A percentile compares a stretch with the other conserved stretches of the same genome.
These are phyloP conservation scores for Xanthia icteritia DNA, from an alignment of 2,888 invertebrate species.

Conservation along the genomic window DNA sequence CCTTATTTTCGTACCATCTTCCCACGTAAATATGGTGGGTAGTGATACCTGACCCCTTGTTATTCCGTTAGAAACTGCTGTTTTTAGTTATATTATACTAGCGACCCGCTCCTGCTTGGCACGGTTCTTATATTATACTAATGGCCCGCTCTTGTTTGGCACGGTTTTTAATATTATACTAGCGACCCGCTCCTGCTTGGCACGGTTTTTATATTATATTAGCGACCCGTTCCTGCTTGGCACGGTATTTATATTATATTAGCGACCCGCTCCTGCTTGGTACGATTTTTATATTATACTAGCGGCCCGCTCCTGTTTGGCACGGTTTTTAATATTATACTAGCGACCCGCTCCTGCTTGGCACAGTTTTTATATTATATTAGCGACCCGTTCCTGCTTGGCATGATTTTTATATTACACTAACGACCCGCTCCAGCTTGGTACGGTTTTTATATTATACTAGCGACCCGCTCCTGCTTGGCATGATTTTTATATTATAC, in stretches of 20 bases:
- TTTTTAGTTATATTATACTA: background rate
- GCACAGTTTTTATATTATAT: background rate
- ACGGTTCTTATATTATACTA: background rate
- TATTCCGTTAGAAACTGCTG: background rate
- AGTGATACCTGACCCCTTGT: constrained; percentile 1
- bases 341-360: too few relatives aligned
- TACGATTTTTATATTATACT: background rate
- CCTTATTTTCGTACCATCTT: constrained; percentile 13
- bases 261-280: too few relatives aligned
- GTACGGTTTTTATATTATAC: background rate
- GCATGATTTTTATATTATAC: background rate
- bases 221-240: too few relatives aligned
- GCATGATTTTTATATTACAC: background rate
- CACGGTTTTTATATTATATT: background rate
- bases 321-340: background rate
- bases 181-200: too few relatives aligned
- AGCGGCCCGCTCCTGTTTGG: too few relatives aligned
- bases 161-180: background rate
- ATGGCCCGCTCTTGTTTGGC: too few relatives aligned
- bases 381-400: too few relatives aligned
- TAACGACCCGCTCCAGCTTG: too few relatives aligned
- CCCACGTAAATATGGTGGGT: background rate
- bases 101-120: too few relatives aligned
- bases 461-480: too few relatives aligned
- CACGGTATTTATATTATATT: background rate